Evolutionary conservation across 30 jellyfish, hydroid and myxozoan species (phyloP).

Genomic region (Aurelia aurita complex sp. Pacific): DNA sequence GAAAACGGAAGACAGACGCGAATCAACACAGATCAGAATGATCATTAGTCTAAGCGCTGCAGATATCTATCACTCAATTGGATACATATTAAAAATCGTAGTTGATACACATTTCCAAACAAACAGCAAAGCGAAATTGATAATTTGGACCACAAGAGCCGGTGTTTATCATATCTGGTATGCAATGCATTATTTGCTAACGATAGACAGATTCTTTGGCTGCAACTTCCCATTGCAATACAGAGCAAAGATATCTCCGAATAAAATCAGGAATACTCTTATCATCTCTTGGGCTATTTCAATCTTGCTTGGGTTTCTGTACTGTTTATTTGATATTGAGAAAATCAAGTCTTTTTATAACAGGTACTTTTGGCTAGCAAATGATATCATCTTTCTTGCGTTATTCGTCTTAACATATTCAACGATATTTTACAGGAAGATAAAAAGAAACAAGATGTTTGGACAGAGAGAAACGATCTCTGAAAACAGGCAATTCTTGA

Average conservation of each 20-base stretch:
- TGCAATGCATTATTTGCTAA: constrained; percentile 20
- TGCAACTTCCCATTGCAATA: constrained; percentile 41
- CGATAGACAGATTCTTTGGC: constrained; percentile 35
- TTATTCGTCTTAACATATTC: constrained; percentile 27
- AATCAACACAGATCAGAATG: constrained; percentile 5
- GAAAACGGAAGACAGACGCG: neutral
- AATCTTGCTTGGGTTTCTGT: constrained; percentile 16
- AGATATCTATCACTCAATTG: constrained; percentile 21
- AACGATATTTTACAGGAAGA: constrained; percentile 32
- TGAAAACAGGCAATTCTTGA: constrained; percentile 29
- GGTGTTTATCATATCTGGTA: constrained; percentile 47
- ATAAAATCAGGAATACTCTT: constrained; percentile 23
- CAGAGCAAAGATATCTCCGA: constrained; percentile 14
- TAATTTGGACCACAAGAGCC: constrained; percentile 35
- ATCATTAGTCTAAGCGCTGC: constrained; percentile 34
- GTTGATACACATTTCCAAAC: constrained; percentile 17
- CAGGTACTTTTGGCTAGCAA: constrained; percentile 21
- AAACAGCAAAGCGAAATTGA: constrained; percentile 8
- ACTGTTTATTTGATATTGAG: constrained; percentile 41
- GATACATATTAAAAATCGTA: constrained; percentile 11
- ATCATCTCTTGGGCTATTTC: constrained; percentile 8
- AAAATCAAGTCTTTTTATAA: constrained; percentile 30
- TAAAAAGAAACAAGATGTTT: constrained; percentile 22
- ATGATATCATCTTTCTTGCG: constrained; percentile 18
- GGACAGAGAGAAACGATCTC: constrained; percentile 37